Evolutionary conservation across 2,797 vertebrate species (phyloP).

Genomic region (Pseudomugil tenellus): DNA sequence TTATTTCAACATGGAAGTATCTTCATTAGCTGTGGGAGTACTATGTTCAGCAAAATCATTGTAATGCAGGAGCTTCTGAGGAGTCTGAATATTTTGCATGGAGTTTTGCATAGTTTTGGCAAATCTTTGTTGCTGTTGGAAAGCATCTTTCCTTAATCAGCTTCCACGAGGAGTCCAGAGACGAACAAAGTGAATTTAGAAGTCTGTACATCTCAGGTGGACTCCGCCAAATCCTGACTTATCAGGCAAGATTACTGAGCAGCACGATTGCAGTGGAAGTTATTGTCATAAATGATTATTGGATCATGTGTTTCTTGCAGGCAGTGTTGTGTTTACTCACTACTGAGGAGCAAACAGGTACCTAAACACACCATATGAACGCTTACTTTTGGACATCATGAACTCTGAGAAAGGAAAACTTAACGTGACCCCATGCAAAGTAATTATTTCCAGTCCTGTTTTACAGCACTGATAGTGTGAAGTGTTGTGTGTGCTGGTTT

Average conservation of each 20-base stretch:
- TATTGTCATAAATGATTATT: conserved; percentile 48
- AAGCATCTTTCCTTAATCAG: background rate
- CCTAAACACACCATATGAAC: conserved; percentile 2
- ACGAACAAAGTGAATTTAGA: background rate
- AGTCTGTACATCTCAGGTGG: conserved; percentile 10
- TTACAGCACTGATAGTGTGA: background rate
- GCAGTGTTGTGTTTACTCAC: conserved; percentile 40
- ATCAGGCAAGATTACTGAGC: conserved; percentile 10
- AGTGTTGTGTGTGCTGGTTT: background rate
- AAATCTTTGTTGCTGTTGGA: background rate
- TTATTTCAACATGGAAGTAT: background rate
- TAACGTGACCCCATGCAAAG: background rate
- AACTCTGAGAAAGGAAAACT: background rate
- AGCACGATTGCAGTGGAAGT: conserved; percentile 41
- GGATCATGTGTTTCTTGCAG: conserved; percentile 32
- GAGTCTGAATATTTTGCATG: background rate
- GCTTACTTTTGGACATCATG: too few relatives aligned
- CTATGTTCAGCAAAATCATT: background rate
- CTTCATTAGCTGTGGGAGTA: conserved; percentile 2
- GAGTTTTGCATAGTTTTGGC: conserved; percentile 1
- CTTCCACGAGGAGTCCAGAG: background rate
- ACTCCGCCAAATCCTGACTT: conserved; percentile 10
- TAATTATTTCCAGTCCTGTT: background rate
- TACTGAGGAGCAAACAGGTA: conserved; percentile 19
- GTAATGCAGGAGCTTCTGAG: background rate